Evolutionary conservation across 2,797 vertebrate genomes (phyloP).

Genomic region (Mormyrus proboscirostris): DNA sequence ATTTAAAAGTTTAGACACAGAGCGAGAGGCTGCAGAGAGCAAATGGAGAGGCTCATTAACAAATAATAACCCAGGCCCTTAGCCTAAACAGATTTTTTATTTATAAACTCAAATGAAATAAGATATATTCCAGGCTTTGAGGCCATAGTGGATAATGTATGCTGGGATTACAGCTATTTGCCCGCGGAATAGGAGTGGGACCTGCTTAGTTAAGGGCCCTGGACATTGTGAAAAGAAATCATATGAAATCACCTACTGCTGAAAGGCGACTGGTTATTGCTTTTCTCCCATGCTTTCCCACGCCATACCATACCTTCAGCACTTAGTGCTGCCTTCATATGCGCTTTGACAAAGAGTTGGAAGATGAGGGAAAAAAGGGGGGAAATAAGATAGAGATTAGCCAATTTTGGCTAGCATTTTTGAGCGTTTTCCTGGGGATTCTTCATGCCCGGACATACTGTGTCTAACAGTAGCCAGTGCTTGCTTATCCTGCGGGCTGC

Average conservation of each 20-base stretch:
- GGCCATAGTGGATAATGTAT: background rate
- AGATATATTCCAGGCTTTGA: background rate
- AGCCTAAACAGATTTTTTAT: constrained; percentile 34
- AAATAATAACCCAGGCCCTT: constrained; percentile 32
- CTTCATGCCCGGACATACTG: background rate
- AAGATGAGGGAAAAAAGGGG: background rate
- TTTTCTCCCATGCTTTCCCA: background rate
- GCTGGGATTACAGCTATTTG: background rate
- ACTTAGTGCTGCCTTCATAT: background rate
- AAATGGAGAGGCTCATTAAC: constrained; percentile 42
- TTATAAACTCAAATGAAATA: constrained; percentile 23
- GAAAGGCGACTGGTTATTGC: background rate
- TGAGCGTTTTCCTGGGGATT: background rate
- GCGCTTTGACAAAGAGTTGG: background rate
- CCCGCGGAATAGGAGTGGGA: background rate
- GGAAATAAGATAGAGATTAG: background rate
- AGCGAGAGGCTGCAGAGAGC: constrained; percentile 30
- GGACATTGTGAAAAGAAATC: constrained; percentile 9
- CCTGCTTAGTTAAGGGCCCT: background rate
- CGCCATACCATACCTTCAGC: background rate
- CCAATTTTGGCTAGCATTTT: background rate
- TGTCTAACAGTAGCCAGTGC: background rate
- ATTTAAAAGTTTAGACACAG: constrained; percentile 37
- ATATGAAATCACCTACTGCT: background rate
- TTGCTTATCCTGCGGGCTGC: background rate